Base-by-base conservation (phyloP, 2,888 invertebrate species). In the Augochlorella aurata region DNA sequence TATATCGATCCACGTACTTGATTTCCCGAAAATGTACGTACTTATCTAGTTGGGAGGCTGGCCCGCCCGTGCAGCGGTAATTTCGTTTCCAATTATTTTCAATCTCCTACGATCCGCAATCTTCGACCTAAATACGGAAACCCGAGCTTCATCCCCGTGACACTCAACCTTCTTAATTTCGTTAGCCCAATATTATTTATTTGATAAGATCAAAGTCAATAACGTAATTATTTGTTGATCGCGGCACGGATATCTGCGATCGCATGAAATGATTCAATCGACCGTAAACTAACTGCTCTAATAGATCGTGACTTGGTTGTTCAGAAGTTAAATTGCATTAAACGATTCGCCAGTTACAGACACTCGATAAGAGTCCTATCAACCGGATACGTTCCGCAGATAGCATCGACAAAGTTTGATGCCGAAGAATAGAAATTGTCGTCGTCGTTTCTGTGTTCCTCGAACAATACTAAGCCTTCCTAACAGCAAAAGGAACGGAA, bases 271-370 rank as follows among this genome's bases (percentile, higher is more conserved):
- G 38, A 38, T 18, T 38, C 63, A 49, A 50, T 50, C 38, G 21
- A n/a, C 21, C 47, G 49, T 70, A 71, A 74, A 45, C n/a, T 67
- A 61, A 2, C 38, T 18, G 29, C 50, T 50, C 66, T 71, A 81
- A 81, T 81, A 29, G 78, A 63, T 29, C 50, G 61, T 66, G n/a
- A 78, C 24, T 78, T 29, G 44, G n/a, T 58, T 61, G 70, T n/a
- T 52, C 74, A n/a, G 47, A 50, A 61, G 66, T 66, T 70, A 74
- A 81, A 81, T 81, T 81, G 74, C 72, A 63, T 75, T 24, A 81
- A 81, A 50, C 54, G 77, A 65, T 73, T 50, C 69, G 77, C n/a
- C 52, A 69, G 77, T 81, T 81, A 65, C 77, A 77, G 80, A 61
- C 44, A 12, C 45, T 50, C 68, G 74, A 81, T 81, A 81, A 77